Base-by-base conservation (phyloP, 1,140 invertebrate genomes). In the Drosophila arawakana region DNA sequence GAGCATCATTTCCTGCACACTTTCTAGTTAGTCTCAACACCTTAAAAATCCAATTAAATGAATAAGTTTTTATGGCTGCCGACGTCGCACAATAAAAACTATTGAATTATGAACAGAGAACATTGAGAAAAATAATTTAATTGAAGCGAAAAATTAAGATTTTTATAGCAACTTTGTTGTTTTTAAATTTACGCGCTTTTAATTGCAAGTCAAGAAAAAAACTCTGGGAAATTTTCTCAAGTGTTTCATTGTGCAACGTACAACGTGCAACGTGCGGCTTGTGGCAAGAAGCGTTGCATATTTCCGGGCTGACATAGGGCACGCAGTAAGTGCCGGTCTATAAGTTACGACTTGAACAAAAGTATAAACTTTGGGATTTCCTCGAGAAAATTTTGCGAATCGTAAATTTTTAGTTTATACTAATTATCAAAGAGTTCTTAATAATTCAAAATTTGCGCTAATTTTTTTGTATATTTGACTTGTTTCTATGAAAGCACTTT, bases 101-200 rank as follows among this genome's bases (percentile, higher is more conserved):
- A 89, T 89, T 88, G 80, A 89, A 89, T 89, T 84, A 89, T 88
- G 84, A 78, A 88, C 70, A 77, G 77, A 74, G 62, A 35, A 78
- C 67, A 83, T 80, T 83, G 67, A 76, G 83, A 79, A 89, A 80
- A 63, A 41, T 70, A 75, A 70, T 67, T 62, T 65, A 81, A 73
- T 13, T 49, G 50, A 50, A 67, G 58, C 49, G 46, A 52, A 65
- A 71, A 67, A 78, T 69, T 70, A 78, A 78, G 62, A 81, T 21
- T 39, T 18, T 41, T 57, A 41, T 57, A 57, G 39, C 49, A 72
- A 80, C 65, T 78, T 82, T 80, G 73, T 88, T 88, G 66, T 71
- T 71, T 43, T 76, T 44, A 54, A 78, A 76, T 89, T 89, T 80
- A 81, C 80, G 71, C 57, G 57, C 73, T 81, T 88, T 88, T 89